phyloP scores from a whole-genome alignment of 2,113 vertebrate species.

The Camelus bactrianus region DNA sequence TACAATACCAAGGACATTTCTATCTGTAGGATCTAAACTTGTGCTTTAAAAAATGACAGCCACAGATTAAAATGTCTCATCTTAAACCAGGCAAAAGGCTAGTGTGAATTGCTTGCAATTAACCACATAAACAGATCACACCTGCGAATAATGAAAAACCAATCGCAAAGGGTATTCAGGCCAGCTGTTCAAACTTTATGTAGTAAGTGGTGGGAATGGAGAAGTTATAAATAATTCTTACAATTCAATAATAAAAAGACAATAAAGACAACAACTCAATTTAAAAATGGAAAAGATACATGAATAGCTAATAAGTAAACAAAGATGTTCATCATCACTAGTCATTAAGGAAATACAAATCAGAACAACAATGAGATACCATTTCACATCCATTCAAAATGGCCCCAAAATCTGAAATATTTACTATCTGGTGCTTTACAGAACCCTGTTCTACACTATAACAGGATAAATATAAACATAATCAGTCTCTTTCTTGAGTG shows the following conservation, averaged over 20 bases:
- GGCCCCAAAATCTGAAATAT: neutral
- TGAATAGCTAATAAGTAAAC: neutral
- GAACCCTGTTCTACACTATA: neutral
- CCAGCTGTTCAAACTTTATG: constrained; percentile 9
- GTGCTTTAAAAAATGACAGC: neutral
- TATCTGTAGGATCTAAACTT: neutral
- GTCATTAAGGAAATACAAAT: constrained; percentile 38
- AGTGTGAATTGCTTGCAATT: neutral
- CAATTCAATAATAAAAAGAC: constrained; percentile 13
- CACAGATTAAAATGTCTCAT: constrained; percentile 24
- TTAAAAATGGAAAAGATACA: constrained; percentile 16
- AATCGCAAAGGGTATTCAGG: neutral
- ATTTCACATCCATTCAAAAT: constrained; percentile 34
- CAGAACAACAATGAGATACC: constrained; percentile 1
- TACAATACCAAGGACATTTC: constrained; percentile 55
- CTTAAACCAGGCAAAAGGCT: constrained; percentile 35
- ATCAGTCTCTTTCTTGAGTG: constrained; percentile 37
- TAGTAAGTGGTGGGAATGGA: constrained; percentile 25
- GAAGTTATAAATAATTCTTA: constrained; percentile 44
- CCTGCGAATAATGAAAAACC: constrained; percentile 33
- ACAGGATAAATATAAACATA: constrained; percentile 45
- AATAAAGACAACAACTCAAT: neutral
- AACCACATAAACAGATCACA: constrained; percentile 1
- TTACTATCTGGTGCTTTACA: neutral
- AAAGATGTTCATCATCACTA: neutral